Base-by-base conservation (phyloP, 2,113 vertebrate species). In the Progne subis region DNA sequence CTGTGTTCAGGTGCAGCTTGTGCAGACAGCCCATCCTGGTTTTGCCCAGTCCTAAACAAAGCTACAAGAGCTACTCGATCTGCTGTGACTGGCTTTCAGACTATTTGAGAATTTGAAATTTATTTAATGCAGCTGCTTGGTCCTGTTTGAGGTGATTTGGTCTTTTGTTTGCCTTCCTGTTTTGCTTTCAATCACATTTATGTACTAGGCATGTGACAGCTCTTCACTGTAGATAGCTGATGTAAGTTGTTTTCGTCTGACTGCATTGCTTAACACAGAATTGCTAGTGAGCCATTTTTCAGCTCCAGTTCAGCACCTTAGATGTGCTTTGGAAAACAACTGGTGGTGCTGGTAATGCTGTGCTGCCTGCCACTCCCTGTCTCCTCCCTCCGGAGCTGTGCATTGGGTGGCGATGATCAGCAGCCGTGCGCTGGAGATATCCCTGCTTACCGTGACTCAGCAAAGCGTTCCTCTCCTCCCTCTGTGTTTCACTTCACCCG, bases 1-100 rank as follows among this genome's bases (percentile, higher is more conserved):
- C 2, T 53, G 4, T n/a, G 14, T 50, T 86, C 43, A 41, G 49
- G 21, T 31, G 53, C 14, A 34, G 49, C 5, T 10, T 53, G 4
- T 14, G 18, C 13, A 12, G 37, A 32, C 29, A n/a, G 41, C 14
- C 14, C 0, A 0, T 25, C 46, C 11, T 6, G 1, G 7, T 69
- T 88, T 77, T 7, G 2, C 39, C 29, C 39, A n/a, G 43, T 41
- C 47, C 16, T 16, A 68, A 93, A 44, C 39, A 76, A 76, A 90
- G 25, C 10, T 56, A 4, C 29, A 34, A 19, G 56, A 63, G 32
- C 15, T 49, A 6, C 10, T 31, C 41, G 43, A 37, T 60, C 31
- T 90, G 49, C 34, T 1, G 2, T 44, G 25, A 25, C 32, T 46
- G 17, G 11, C 43, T 74, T 85, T 64, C n/a, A 55, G 59, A 20